Conservation (phyloP, 92 coral and sea anemone genomes). For the Ricordea florida region DNA sequence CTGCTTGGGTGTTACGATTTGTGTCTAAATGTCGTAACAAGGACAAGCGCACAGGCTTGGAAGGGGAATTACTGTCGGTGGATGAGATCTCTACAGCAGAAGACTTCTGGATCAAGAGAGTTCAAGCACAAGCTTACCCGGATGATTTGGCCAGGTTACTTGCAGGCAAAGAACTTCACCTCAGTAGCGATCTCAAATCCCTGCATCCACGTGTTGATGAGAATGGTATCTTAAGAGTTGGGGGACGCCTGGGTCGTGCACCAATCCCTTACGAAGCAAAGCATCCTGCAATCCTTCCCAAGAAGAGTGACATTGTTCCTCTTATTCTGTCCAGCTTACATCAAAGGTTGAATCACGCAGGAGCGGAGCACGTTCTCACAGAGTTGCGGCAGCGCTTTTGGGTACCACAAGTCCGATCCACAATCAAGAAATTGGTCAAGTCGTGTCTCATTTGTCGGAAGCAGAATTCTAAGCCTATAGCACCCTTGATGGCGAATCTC, state of each 20-base stretch:
- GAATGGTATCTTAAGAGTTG: conserved; percentile 25
- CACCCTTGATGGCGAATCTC: too few species aligned
- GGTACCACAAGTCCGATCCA: too few species aligned
- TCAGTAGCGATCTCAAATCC: conserved; percentile 30
- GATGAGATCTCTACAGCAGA: conserved; percentile 14
- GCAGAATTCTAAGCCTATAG: too few species aligned
- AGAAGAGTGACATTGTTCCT: not conserved
- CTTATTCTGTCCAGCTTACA: too few species aligned
- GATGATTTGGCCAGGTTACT: conserved; percentile 3
- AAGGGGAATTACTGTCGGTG: not conserved
- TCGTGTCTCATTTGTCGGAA: too few species aligned
- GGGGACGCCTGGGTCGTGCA: conserved; percentile 35
- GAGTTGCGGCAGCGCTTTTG: too few species aligned
- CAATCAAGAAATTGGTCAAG: too few species aligned
- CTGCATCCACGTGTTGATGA: conserved; percentile 29
- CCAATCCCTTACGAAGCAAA: conserved; percentile 30
- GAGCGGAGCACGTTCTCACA: too few species aligned
- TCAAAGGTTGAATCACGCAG: too few species aligned
- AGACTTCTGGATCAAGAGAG: conserved; percentile 20
- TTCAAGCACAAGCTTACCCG: conserved; percentile 18
- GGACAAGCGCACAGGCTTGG: not conserved
- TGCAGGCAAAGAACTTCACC: conserved; percentile 16
- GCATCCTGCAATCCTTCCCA: conserved; percentile 8
- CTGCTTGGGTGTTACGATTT: conserved; percentile 13
- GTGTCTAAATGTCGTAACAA: conserved; percentile 1